A percentile compares a stretch with the other conserved stretches of the same genome.
Evolutionary conservation across 2,888 invertebrate species (phyloP).

Genomic region (Rhagium mordax): DNA sequence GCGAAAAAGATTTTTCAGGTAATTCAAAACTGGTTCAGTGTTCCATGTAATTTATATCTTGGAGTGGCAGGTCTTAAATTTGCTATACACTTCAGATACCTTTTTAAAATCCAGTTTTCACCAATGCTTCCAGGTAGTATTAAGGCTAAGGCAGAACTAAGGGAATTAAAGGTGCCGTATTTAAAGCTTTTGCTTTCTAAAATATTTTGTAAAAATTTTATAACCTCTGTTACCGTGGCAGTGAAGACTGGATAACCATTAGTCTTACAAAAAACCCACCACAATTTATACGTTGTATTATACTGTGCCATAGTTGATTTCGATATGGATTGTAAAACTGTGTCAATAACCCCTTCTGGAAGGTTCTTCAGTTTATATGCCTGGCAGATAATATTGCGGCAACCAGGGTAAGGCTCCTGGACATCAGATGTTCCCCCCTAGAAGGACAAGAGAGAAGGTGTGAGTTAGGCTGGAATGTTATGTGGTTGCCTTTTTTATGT

Average conservation of each 20-base stretch:
- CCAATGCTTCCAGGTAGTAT: not conserved
- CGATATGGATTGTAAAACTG: not conserved
- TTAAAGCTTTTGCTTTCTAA: not conserved
- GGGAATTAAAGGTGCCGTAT: not conserved
- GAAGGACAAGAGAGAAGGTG: not conserved
- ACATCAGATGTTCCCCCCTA: not conserved
- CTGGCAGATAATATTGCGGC: constrained; percentile 1
- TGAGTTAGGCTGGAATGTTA: not conserved
- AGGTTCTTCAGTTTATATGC: not conserved
- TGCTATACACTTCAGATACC: not conserved
- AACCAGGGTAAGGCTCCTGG: not conserved
- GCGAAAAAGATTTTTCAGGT: not conserved
- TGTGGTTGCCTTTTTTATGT: not conserved
- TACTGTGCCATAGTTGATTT: constrained; percentile 2
- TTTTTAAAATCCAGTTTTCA: not conserved
- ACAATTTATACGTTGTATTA: not conserved
- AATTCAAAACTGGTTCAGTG: not conserved
- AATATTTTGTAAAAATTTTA: constrained; percentile 2
- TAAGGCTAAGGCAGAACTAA: not conserved
- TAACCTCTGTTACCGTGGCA: not conserved
- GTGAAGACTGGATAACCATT: not conserved
- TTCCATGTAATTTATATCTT: not conserved
- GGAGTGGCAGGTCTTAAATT: not conserved
- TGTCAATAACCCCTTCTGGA: not conserved
- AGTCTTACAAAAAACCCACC: not conserved